A percentile compares a stretch with the other conserved stretches of the same genome.
These are phyloP conservation scores for Genyomyrus donnyi DNA, from an alignment of 2,113 vertebrate species.

Conservation along the genomic window DNA sequence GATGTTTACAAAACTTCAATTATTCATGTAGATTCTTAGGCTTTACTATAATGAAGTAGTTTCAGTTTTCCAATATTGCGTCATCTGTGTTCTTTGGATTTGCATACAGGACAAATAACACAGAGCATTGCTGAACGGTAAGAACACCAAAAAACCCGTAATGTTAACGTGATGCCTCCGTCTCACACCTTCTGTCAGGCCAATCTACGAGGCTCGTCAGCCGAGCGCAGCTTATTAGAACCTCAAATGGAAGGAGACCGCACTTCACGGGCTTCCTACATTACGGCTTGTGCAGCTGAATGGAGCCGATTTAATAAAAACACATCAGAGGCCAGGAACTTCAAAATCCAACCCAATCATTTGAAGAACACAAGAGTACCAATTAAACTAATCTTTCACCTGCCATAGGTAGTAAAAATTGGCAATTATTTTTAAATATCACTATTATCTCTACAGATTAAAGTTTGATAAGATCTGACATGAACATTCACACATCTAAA, in stretches of 20 bases:
- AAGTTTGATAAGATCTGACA: conserved; percentile 6
- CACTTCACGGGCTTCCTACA: not conserved
- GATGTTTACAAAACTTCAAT: not conserved
- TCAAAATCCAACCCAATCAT: not conserved
- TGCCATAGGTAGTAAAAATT: not conserved
- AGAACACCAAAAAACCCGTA: not conserved
- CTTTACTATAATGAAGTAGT: not conserved
- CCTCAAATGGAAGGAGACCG: not conserved
- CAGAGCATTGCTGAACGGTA: not conserved
- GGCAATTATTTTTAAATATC: conserved; percentile 12
- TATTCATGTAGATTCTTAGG: not conserved
- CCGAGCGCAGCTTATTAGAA: not conserved
- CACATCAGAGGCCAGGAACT: not conserved
- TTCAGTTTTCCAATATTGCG: not conserved
- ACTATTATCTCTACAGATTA: conserved; percentile 11
- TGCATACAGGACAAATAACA: not conserved
- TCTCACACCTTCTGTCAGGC: not conserved
- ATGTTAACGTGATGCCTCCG: not conserved
- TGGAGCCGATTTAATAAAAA: conserved; percentile 5
- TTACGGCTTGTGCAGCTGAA: not conserved
- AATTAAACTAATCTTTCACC: conserved; percentile 14
- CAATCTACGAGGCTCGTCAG: not conserved
- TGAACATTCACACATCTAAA: not conserved
- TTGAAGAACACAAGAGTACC: not conserved
- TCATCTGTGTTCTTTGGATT: not conserved